These are phyloP conservation scores for Automeris io DNA, from an alignment of 2,888 invertebrate genomes.

Conservation along the genomic window DNA sequence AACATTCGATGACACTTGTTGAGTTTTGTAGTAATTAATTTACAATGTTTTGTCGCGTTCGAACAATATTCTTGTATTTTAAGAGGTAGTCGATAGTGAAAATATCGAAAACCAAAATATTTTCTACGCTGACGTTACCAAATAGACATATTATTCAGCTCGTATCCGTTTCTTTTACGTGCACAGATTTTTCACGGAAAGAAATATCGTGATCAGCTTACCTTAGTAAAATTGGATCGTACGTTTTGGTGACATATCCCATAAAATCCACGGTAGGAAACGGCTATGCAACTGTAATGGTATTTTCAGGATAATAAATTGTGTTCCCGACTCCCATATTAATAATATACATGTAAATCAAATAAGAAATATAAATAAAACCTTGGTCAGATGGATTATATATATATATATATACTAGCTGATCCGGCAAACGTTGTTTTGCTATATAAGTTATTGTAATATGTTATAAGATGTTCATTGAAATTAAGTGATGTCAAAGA, in stretches of 20 bases:
- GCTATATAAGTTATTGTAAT: no score
- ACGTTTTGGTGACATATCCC: conserved; percentile 33
- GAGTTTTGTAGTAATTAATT: no score
- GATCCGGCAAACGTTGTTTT: no score
- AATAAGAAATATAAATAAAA: no score
- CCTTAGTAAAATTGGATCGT: conserved; percentile 30
- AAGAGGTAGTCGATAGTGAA: neutral
- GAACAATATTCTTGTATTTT: neutral
- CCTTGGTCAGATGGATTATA: no score
- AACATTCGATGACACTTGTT: no score
- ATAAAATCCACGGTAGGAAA: conserved; percentile 28
- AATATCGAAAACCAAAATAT: neutral
- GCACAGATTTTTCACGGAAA: conserved; percentile 37
- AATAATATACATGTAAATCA: no score
- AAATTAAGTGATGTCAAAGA: no score
- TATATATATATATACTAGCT: no score
- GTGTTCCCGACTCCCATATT: conserved; percentile 14
- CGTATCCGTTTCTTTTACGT: conserved; percentile 36
- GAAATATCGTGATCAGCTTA: conserved; percentile 30
- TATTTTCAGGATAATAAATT: conserved; percentile 18
- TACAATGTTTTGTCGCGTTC: neutral
- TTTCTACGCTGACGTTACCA: conserved; percentile 2
- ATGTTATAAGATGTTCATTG: no score
- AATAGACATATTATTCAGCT: conserved; percentile 34
- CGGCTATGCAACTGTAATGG: conserved; percentile 19